These are phyloP conservation scores for Calosoma granatense DNA, from an alignment of 1,140 invertebrate genomes.

Conservation along the genomic window DNA sequence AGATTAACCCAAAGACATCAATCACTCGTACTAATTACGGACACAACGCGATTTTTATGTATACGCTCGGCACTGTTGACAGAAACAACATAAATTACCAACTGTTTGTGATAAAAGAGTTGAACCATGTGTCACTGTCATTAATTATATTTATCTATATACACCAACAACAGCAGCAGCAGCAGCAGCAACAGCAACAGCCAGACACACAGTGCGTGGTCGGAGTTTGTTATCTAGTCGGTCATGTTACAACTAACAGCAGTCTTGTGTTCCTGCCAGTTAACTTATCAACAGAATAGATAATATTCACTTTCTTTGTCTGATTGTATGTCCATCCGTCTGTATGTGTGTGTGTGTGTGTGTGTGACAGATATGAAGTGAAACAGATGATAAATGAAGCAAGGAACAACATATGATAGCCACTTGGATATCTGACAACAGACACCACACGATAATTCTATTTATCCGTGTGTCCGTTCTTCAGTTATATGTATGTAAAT, in stretches of 20 bases:
- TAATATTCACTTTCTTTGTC: too few relatives aligned
- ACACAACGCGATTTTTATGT: slow-evolving; percentile 3
- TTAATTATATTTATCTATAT: slow-evolving; percentile 8
- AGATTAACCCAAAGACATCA: slow-evolving; percentile 6
- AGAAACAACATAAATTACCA: slow-evolving; percentile 8
- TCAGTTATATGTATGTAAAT: neutral
- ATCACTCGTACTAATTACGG: slow-evolving; percentile 1
- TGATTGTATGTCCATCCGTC: too few relatives aligned
- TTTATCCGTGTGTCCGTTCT: neutral
- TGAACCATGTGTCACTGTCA: slow-evolving; percentile 8
- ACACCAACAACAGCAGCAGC: too few relatives aligned
- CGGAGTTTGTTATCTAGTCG: too few relatives aligned
- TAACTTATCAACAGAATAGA: too few relatives aligned
- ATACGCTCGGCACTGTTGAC: neutral
- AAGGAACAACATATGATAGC: neutral
- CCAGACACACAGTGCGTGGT: too few relatives aligned
- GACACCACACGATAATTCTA: neutral
- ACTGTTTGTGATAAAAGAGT: slow-evolving; percentile 7
- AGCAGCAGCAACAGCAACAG: too few relatives aligned
- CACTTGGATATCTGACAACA: neutral
- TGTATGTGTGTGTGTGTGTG: neutral
- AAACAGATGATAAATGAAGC: neutral
- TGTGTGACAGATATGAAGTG: too few relatives aligned
- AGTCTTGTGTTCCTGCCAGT: too few relatives aligned
- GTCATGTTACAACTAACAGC: too few relatives aligned